Percentiles rank a stretch among this genome's conserved stretches.
These are phyloP conservation scores for Phyllopteryx taeniolatus DNA, from an alignment of 2,113 vertebrate genomes.

Conservation along the genomic window DNA sequence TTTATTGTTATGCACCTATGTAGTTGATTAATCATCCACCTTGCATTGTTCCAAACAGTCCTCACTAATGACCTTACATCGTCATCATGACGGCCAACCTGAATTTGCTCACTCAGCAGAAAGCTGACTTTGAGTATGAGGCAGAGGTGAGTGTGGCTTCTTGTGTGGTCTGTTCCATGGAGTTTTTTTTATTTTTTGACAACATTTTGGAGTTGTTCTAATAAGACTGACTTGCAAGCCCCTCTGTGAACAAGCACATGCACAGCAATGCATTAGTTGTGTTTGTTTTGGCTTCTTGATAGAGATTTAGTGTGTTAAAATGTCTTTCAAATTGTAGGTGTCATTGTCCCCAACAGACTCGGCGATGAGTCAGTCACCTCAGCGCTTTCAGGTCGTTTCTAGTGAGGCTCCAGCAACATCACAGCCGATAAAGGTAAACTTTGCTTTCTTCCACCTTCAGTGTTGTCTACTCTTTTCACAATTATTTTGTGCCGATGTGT, in stretches of 20 bases:
- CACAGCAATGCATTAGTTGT: background rate
- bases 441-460: conserved; percentile 23
- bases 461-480: background rate
- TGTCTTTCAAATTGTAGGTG: conserved; percentile 23
- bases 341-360: conserved; percentile 78
- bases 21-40: conserved; percentile 72
- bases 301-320: background rate
- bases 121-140: conserved; percentile 83
- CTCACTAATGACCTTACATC: conserved; percentile 85
- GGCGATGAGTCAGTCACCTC: conserved; percentile 91
- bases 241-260: background rate
- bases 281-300: background rate
- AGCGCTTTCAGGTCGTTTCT: conserved; percentile 91
- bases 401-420: conserved; percentile 84
- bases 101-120: conserved; percentile 89
- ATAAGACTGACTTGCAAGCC: background rate
- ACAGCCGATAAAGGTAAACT: conserved; percentile 88
- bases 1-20: background rate
- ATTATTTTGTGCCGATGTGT: background rate
- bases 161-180: background rate
- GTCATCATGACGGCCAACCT: conserved; percentile 81
- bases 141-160: conserved; percentile 81
- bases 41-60: conserved; percentile 80
- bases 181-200: background rate
- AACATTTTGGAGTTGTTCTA: background rate